Percentiles rank a stretch among this genome's conserved stretches.
These are phyloP conservation scores for Trachops cirrhosus DNA, from an alignment of 2,797 vertebrate genomes.

Conservation along the genomic window DNA sequence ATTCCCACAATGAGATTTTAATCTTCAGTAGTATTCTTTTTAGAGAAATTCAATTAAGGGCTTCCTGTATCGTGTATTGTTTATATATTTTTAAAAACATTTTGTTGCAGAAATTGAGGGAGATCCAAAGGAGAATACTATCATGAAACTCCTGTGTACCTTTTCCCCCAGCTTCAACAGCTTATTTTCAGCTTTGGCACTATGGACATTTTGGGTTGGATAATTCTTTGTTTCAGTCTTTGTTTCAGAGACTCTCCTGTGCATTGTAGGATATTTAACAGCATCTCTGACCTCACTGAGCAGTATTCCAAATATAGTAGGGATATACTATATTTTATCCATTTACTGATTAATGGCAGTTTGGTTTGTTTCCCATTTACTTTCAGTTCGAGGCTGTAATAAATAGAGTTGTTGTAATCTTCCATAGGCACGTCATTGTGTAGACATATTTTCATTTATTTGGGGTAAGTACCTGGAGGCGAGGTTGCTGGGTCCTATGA, in stretches of 20 bases:
- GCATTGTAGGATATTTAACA: not conserved
- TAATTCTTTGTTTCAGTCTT: not conserved
- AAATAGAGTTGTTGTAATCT: not conserved
- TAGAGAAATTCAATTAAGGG: not conserved
- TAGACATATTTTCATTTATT: slow-evolving; percentile 19
- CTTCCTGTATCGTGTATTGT: not conserved
- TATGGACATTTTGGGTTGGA: not conserved
- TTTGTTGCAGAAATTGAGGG: not conserved
- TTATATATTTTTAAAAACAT: not conserved
- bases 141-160: not conserved
- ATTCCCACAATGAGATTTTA: not conserved
- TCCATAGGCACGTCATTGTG: not conserved
- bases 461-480: not conserved
- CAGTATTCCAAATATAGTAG: not conserved
- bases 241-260: not conserved
- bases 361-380: not conserved
- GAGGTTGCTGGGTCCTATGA: not conserved
- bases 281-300: not conserved
- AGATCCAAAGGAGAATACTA: not conserved
- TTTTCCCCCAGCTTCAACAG: not conserved
- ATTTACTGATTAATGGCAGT: not conserved
- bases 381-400: not conserved
- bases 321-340: not conserved
- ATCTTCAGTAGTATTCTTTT: not conserved
- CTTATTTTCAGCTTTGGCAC: not conserved